Conservation (phyloP, 1,140 invertebrate genomes). For the Penaeus chinensis region DNA sequence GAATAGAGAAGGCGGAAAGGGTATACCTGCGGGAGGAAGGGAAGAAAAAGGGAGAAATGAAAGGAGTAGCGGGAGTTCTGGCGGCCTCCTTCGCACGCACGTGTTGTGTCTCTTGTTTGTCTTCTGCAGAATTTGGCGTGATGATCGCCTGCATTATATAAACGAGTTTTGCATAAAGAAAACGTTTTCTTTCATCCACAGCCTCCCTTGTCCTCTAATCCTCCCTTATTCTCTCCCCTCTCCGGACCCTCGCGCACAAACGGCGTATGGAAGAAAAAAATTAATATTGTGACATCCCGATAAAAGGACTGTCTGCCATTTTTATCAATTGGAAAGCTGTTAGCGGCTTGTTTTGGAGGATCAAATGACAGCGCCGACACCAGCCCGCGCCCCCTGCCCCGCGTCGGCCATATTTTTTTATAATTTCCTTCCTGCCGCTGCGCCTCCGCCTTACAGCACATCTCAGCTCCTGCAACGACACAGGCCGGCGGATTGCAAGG, state of each 20-base stretch:
- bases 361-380: conserved; percentile 34
- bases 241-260: background rate
- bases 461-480: too few species aligned
- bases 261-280: conserved; percentile 14
- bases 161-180: too few species aligned
- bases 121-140: too few species aligned
- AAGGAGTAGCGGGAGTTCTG: background rate
- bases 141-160: too few species aligned
- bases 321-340: conserved; percentile 47
- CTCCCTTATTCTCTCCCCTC: background rate
- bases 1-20: too few species aligned
- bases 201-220: background rate
- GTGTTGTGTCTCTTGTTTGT: too few species aligned
- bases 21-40: background rate
- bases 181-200: too few species aligned
- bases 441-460: too few species aligned
- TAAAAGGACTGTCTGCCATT: conserved; percentile 37
- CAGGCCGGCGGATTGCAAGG: too few species aligned
- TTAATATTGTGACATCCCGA: conserved; percentile 40
- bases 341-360: conserved; percentile 40
- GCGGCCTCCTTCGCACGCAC: too few species aligned
- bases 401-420: background rate
- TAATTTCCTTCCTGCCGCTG: background rate
- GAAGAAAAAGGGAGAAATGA: background rate
- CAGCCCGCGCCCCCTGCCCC: background rate